These are phyloP conservation scores for Hafferia zeledoni DNA, from an alignment of 2,797 vertebrate species.

Conservation along the genomic window DNA sequence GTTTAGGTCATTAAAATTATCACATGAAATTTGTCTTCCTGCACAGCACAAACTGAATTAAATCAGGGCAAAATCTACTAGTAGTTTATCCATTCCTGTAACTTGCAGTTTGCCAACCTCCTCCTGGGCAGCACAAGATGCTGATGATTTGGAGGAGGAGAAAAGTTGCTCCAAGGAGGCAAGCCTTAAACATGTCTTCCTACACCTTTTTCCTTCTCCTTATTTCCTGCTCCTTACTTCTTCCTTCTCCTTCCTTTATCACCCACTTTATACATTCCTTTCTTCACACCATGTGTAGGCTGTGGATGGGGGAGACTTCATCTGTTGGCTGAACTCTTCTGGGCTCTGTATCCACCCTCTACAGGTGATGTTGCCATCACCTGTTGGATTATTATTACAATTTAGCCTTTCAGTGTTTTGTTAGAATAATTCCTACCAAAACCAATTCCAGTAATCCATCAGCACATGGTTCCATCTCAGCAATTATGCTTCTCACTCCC, in stretches of 20 bases:
- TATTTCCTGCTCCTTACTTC: not conserved
- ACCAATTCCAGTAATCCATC: not conserved
- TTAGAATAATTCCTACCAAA: not conserved
- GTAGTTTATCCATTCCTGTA: not conserved
- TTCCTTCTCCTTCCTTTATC: not conserved
- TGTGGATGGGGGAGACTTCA: not conserved
- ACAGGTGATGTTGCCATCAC: not conserved
- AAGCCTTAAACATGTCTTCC: not conserved
- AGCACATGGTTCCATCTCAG: not conserved
- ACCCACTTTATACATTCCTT: fast-evolving
- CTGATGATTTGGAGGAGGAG: not conserved
- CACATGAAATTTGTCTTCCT: not conserved
- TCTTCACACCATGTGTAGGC: fast-evolving
- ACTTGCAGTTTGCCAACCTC: not conserved
- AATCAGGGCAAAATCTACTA: not conserved
- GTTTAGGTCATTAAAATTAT: not conserved
- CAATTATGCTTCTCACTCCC: not conserved
- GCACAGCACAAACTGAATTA: not conserved
- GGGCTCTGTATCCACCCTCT: not conserved
- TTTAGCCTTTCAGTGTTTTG: not conserved
- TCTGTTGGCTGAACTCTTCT: not conserved
- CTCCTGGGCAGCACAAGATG: not conserved
- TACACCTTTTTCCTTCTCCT: not conserved
- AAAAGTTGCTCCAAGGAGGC: not conserved
- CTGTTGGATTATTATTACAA: not conserved